Percentiles rank a stretch among this genome's conserved stretches.
Conservation (phyloP, 2,113 vertebrate genomes). For the Struthio camelus region DNA sequence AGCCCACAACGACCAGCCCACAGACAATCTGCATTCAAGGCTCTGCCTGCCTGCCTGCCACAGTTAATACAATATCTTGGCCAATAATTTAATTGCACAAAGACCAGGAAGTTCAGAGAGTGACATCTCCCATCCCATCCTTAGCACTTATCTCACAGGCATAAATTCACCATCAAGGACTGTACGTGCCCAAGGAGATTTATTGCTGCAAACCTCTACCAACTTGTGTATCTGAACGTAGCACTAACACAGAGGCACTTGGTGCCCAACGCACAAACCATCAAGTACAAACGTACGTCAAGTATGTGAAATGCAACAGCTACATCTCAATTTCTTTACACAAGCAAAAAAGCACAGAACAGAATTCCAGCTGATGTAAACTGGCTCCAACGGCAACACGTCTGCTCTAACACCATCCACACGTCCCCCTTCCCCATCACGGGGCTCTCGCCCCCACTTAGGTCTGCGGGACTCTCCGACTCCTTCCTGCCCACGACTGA, state of each 20-base stretch:
- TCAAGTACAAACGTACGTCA: not conserved
- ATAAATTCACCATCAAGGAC: not conserved
- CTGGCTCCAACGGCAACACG: not conserved
- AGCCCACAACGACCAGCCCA: not conserved
- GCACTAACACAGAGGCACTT: not conserved
- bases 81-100: not conserved
- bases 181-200: not conserved
- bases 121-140: not conserved
- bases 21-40: not conserved
- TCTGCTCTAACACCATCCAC: not conserved
- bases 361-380: not conserved
- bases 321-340: not conserved
- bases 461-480: not conserved
- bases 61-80: not conserved
- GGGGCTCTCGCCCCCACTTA: not conserved
- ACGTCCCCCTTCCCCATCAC: accelerated
- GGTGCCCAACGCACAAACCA: not conserved
- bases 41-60: not conserved
- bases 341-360: not conserved
- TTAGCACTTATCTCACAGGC: not conserved
- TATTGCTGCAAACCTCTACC: not conserved
- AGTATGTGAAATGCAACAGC: not conserved
- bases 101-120: not conserved
- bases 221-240: not conserved
- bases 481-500: not conserved